Percentiles rank a stretch among this genome's conserved stretches.
Evolutionary conservation across 2,888 invertebrate genomes (phyloP).

Genomic region (Zeuzera pyrina): DNA sequence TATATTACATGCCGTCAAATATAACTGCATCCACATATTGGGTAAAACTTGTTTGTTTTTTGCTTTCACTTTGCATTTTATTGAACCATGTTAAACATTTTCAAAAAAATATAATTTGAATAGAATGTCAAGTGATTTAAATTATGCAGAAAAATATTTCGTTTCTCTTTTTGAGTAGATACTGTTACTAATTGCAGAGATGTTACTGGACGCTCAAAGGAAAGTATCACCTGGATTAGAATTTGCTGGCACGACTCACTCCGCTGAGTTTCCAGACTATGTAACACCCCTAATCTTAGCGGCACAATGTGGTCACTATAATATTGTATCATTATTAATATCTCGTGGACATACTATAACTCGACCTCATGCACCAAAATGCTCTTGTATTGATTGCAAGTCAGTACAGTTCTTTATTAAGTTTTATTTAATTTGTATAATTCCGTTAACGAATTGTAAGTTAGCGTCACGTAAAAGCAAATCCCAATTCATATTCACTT

Average conservation of each 20-base stretch:
- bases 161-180: no score
- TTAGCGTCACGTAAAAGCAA: no score
- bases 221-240: constrained; percentile 42
- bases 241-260: constrained; percentile 40
- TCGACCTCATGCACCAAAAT: constrained; percentile 75
- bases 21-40: constrained; percentile 75
- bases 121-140: no score
- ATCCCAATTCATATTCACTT: no score
- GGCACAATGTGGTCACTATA: constrained; percentile 79
- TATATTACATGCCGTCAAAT: constrained; percentile 77
- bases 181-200: constrained; percentile 60
- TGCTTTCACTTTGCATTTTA: neutral
- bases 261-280: constrained; percentile 76
- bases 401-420: constrained; percentile 22
- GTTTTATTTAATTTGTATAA: constrained; percentile 7
- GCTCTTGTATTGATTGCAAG: constrained; percentile 64
- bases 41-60: no score
- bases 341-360: constrained; percentile 76
- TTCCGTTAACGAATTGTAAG: no score
- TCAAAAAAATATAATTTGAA: no score
- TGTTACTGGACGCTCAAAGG: constrained; percentile 34
- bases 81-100: neutral
- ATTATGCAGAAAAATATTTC: no score
- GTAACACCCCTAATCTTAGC: constrained; percentile 81
- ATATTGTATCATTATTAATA: constrained; percentile 77